Base-by-base conservation (phyloP, 1,140 invertebrate genomes). In the Pseudomyrmex flavicornis region DNA sequence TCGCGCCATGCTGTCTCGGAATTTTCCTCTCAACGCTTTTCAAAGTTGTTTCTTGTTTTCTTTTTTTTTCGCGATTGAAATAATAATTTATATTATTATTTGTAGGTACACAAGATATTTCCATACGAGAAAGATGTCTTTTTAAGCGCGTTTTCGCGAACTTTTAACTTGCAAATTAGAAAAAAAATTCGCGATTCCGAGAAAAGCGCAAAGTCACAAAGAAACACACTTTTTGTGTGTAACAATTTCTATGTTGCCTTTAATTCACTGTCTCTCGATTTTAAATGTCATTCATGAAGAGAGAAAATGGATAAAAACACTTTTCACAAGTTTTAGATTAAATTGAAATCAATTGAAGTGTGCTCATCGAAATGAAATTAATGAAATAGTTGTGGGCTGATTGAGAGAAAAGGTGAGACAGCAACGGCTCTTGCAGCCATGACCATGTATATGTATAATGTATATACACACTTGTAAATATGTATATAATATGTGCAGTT, bases 401-500 rank as follows among this genome's bases (percentile, higher is more conserved):
- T 80, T 61, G 74, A 87, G 56, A 61, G 73, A 87, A 22, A 61
- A 68, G 69, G 54, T 72, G 83, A 89, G 74, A 85, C 70, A 88
- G 80, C 69, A 80, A 75, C 86, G 72, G 73, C 70, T 70, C 68
- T 70, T 62, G 76, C 56, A 66, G 72, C 56, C 58, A 76, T 75
- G 87, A 89, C 52, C 72, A 82, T 86, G 80, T 88, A 76, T 88
- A 82, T 88, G 58, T 65, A 76, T 65, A 58, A 66, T 66, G 44
- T 80, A 76, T 83, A 68, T 70, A 84, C 63, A 84, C 52, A 61
- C n/a, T 26, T 48, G 82, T 80, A 68, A 70, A 62, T 84, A 85
- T 91, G 89, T 91, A 90, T 91, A 90, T 91, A 91, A 87, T 91
- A 91, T 92, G 91, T 92, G 91, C 91, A 92, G 65, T 10, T 91